These are phyloP conservation scores for Notoglanidium macrostoma DNA, from an alignment of 2,797 vertebrate species.

Conservation along the genomic window DNA sequence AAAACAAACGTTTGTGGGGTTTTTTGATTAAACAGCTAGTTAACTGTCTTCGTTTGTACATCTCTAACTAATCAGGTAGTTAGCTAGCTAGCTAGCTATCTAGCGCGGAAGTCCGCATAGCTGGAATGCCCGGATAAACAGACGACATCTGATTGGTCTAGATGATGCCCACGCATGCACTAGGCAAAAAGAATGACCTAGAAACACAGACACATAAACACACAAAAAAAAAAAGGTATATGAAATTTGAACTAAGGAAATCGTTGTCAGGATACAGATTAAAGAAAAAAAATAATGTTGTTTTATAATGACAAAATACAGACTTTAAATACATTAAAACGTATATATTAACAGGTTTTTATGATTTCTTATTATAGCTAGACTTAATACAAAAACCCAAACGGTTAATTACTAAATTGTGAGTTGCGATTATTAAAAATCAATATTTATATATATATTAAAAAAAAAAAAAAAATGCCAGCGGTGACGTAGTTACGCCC, in stretches of 20 bases:
- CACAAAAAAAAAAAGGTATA: background rate
- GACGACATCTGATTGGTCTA: background rate
- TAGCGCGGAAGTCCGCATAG: background rate
- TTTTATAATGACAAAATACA: background rate
- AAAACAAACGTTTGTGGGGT: no score
- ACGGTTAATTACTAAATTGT: background rate
- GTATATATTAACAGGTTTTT: no score
- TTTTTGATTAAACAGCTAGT: background rate
- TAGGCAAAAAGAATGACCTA: background rate
- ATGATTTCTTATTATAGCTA: background rate
- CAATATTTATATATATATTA: background rate
- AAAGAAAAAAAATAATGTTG: background rate
- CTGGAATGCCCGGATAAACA: background rate
- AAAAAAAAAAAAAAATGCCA: background rate
- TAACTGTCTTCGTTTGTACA: background rate
- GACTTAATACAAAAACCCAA: background rate
- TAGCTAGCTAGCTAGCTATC: background rate
- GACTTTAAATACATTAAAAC: background rate
- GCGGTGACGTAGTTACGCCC: background rate
- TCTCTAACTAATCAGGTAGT: background rate
- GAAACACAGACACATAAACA: background rate
- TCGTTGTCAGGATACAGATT: background rate
- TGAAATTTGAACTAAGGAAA: background rate
- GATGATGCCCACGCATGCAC: background rate
- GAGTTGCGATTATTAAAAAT: background rate